Percentiles rank a stretch among this genome's conserved stretches.
These are phyloP conservation scores for Etia nguti DNA, from an alignment of 2,113 vertebrate genomes.

Conservation along the genomic window DNA sequence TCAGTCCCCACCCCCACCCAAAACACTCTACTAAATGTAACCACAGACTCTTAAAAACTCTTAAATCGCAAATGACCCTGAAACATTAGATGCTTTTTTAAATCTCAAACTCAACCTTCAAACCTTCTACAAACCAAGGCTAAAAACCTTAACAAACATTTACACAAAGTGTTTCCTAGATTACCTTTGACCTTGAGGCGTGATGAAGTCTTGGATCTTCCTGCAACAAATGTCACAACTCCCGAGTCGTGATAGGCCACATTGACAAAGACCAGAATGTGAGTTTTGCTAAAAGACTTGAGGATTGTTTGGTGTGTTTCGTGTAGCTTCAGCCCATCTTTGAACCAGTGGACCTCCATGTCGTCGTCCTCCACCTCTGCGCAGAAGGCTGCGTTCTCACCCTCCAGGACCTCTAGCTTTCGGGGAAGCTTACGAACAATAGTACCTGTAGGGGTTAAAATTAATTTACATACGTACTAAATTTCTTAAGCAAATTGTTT, in stretches of 20 bases:
- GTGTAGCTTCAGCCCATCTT: conserved; percentile 77
- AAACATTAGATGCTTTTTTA: neutral
- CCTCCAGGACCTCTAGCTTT: conserved; percentile 88
- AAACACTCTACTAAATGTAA: neutral
- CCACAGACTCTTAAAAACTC: neutral
- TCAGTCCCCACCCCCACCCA: neutral
- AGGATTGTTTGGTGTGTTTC: conserved; percentile 78
- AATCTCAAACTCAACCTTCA: neutral
- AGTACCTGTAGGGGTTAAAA: conserved; percentile 40
- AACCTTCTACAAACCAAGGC: neutral
- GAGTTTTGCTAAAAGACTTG: conserved; percentile 87
- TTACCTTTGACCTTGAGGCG: conserved; percentile 91
- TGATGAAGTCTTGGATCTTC: conserved; percentile 82
- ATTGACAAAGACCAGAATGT: conserved; percentile 88
- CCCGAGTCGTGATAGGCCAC: conserved; percentile 84
- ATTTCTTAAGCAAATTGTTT: neutral
- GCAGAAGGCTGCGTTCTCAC: conserved; percentile 89
- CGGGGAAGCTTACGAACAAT: conserved; percentile 81
- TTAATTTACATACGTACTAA: no score
- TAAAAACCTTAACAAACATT: neutral
- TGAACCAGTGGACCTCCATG: conserved; percentile 83
- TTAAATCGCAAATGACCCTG: neutral
- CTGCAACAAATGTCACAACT: conserved; percentile 80
- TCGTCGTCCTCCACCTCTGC: conserved; percentile 81
- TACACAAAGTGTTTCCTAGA: neutral